Evolutionary conservation across 2,797 vertebrate genomes (phyloP).

Genomic region (Rhinogobio ventralis): DNA sequence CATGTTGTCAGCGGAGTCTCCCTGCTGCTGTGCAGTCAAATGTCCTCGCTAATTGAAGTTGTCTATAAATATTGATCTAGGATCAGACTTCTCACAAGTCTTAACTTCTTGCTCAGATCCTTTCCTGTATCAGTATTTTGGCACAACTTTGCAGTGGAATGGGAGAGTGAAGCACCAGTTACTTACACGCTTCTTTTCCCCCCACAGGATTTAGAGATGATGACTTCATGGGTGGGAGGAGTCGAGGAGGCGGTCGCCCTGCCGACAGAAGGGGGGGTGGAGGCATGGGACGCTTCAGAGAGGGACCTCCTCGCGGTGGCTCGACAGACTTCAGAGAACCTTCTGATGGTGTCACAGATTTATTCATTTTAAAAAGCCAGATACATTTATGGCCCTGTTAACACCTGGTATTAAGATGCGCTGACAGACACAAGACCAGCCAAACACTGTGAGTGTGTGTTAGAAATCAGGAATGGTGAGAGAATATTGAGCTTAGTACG

Average conservation of each 20-base stretch:
- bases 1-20: conserved; percentile 42
- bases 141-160: background rate
- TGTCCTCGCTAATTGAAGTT: conserved; percentile 5
- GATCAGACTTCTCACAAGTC: background rate
- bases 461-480: no score
- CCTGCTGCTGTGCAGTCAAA: conserved; percentile 37
- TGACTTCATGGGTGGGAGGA: conserved; percentile 88
- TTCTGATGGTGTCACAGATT: conserved; percentile 85
- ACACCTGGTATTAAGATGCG: no score
- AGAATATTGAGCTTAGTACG: no score
- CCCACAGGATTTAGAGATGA: conserved; percentile 88
- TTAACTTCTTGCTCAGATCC: background rate
- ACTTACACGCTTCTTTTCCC: background rate
- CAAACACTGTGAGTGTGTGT: no score
- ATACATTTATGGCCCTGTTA: background rate
- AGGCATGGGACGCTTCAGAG: conserved; percentile 87
- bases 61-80: conserved; percentile 49
- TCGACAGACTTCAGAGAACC: conserved; percentile 95
- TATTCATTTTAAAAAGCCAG: background rate
- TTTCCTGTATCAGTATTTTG: conserved; percentile 51
- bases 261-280: conserved; percentile 84
- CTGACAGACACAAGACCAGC: no score
- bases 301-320: conserved; percentile 86
- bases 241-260: conserved; percentile 85
- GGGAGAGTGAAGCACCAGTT: background rate